These are phyloP conservation scores for Aphrophora alni DNA, from an alignment of 2,888 invertebrate genomes.

Conservation along the genomic window DNA sequence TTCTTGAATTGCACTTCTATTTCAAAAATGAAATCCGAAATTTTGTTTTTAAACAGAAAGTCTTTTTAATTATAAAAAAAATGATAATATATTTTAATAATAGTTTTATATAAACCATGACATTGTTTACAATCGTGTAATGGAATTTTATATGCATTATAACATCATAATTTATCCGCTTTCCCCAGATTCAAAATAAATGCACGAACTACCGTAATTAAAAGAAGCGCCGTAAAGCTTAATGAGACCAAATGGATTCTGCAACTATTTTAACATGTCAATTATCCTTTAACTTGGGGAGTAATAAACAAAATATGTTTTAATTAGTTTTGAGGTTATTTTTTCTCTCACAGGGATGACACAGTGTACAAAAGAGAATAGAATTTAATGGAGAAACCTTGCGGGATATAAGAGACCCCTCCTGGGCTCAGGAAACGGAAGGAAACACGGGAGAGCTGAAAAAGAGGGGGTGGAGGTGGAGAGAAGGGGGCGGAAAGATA, in stretches of 20 bases:
- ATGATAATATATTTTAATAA: no score
- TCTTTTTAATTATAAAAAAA: no score
- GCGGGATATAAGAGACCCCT: constrained; percentile 9
- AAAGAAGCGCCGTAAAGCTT: background rate
- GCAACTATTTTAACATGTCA: constrained; percentile 6
- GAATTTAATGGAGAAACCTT: constrained; percentile 7
- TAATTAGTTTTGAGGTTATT: background rate
- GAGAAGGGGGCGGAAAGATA: constrained; percentile 49
- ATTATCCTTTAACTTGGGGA: background rate
- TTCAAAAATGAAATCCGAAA: no score
- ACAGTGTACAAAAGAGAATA: background rate
- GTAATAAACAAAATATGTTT: constrained; percentile 3
- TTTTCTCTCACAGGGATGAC: background rate
- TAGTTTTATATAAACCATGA: no score
- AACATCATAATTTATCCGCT: background rate
- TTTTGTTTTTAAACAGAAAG: no score
- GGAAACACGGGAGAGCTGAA: background rate
- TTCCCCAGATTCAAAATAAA: background rate
- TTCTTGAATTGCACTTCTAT: no score
- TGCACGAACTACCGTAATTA: background rate
- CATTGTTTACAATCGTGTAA: no score
- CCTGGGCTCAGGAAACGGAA: constrained; percentile 1
- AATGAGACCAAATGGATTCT: background rate
- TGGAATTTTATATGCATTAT: no score
- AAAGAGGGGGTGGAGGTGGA: constrained; percentile 33